Conservation (phyloP, 2,113 vertebrate species). For the Catharus bicknelli region DNA sequence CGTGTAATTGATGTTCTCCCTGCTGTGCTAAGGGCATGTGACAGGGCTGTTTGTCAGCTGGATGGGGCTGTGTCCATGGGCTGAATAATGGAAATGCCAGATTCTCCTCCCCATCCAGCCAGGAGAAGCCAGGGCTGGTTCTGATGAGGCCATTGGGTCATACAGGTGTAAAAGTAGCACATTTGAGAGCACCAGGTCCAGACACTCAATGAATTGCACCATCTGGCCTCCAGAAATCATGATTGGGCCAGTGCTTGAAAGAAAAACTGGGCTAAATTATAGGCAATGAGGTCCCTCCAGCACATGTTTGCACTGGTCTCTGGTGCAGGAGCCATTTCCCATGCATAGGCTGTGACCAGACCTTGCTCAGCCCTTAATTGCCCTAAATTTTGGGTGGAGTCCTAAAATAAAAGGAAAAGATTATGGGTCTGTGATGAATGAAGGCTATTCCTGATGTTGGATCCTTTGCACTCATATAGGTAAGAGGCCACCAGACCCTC, state of each 20-base stretch:
- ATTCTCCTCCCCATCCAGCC: background rate
- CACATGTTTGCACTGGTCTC: background rate
- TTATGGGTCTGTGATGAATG: background rate
- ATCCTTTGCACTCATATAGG: background rate
- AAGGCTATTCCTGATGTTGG: background rate
- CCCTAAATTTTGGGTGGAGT: background rate
- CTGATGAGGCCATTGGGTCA: background rate
- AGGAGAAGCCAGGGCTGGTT: background rate
- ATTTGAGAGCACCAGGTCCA: background rate
- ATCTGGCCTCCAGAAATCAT: background rate
- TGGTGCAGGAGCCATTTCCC: background rate
- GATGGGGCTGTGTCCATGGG: background rate
- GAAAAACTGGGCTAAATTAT: background rate
- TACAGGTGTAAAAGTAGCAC: background rate
- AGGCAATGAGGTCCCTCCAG: background rate
- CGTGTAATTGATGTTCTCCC: slow-evolving; percentile 20
- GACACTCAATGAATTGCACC: rapidly evolving
- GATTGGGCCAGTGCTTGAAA: background rate
- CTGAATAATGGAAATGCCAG: background rate
- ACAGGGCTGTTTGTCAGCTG: slow-evolving; percentile 11
- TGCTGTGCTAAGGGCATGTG: background rate
- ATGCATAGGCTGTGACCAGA: background rate
- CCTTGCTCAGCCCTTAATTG: background rate
- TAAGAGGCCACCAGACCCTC: background rate
- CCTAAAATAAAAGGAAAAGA: background rate